Conservation (phyloP, 2,888 invertebrate species). For the Boloria selene region DNA sequence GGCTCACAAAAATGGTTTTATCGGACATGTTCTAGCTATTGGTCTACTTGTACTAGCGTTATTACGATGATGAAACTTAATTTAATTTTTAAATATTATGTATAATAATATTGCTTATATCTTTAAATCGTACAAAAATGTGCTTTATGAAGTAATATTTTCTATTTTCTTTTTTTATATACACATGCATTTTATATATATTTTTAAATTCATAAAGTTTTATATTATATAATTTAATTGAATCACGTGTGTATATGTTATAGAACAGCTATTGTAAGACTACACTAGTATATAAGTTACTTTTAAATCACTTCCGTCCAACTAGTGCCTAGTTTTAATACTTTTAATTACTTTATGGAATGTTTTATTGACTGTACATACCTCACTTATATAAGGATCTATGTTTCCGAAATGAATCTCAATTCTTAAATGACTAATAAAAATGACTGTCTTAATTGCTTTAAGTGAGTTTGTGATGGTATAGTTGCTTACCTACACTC, state of each 20-base stretch:
- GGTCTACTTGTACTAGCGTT: constrained; percentile 53
- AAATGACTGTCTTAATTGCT: not conserved
- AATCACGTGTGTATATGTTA: too few relatives aligned
- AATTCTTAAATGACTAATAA: not conserved
- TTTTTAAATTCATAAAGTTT: too few relatives aligned
- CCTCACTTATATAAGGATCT: not conserved
- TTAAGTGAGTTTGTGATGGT: not conserved
- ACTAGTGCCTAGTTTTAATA: constrained; percentile 27
- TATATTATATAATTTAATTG: too few relatives aligned
- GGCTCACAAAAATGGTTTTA: constrained; percentile 48
- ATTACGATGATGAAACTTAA: constrained; percentile 43
- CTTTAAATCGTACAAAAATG: too few relatives aligned
- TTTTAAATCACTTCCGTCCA: constrained; percentile 29
- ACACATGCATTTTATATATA: not conserved
- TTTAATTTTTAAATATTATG: not conserved
- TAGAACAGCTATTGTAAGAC: too few relatives aligned
- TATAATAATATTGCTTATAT: too few relatives aligned
- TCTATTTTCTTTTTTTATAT: not conserved
- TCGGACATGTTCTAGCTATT: constrained; percentile 51
- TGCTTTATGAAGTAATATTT: too few relatives aligned
- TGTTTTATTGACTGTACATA: not conserved
- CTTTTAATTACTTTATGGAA: constrained; percentile 1
- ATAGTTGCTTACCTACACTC: too few relatives aligned
- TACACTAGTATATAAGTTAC: not conserved
- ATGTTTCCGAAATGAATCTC: constrained; percentile 37